Base-by-base conservation (phyloP, 2,113 vertebrate species). In the Lichenostomus cassidix region DNA sequence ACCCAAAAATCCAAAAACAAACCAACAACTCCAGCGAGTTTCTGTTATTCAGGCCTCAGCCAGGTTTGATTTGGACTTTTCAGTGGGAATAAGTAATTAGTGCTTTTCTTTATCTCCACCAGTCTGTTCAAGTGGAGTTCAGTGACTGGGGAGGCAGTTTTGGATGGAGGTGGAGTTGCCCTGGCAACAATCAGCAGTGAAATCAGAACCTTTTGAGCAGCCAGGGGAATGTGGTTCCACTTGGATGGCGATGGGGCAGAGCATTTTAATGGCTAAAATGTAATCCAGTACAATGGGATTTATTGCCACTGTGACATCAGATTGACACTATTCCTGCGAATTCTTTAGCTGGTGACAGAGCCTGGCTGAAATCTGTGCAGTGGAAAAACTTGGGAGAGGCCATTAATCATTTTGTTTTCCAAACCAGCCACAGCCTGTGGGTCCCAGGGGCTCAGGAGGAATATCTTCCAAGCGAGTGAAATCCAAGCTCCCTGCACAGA, bases 221-320 rank as follows among this genome's bases (percentile, higher is more conserved):
- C 56, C 86, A 58, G 83, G 55, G 93, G 96, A 97, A 97, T 97
- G 96, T 50, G 93, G 94, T 91, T 96, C 90, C 93, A 92, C 97
- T 88, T 21, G 94, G 95, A 87, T 93, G 94, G 65, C 92, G 92
- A 88, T 42, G 44, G 86, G 87, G 89, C 92, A 70, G 74, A 90
- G 93, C 81, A 73, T 60, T 96, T 94, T 94, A 82, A 92, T 25
- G 92, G 78, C 49, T 12, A 93, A 58, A 89, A 83, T 13, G 62
- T 50, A 73, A 87, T 75, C 93, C 94, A 73, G 92, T 8, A 82
- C 87, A 87, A 92, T 39, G 9, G 92, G 91, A 97, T 97, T 96
- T 96, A 97, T 91, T 83, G 88, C 95, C 53, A 3, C 88, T 53
- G 3, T 92, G 93, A 73, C 90, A 93, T 87, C 83, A 71, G 78